Base-by-base conservation (phyloP, 2,797 vertebrate genomes). In the Enteromius treurensis region DNA sequence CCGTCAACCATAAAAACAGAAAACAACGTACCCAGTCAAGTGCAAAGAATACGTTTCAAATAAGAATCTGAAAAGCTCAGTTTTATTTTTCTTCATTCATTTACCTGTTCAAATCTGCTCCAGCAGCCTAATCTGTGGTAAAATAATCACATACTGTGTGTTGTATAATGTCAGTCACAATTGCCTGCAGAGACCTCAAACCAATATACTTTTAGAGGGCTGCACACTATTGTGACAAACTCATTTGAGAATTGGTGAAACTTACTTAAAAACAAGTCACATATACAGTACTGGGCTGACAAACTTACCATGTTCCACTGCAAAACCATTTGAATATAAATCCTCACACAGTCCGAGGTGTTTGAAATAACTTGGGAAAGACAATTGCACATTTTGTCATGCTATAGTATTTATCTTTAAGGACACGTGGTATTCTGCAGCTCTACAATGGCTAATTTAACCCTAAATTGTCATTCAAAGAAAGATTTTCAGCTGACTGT, bases 1-100 rank as follows among this genome's bases (percentile, higher is more conserved):
- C 62, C 73, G 11, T 74, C 83, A 77, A n/a, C 49, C 78, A 45
- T 75, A 51, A 82, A 78, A 55, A 42, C 34, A 70, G 62, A 82
- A 84, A 76, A 84, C 42, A 79, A 70, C 55, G 9, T 58, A 65
- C 55, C 40, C n/a, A 45, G 32, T 40, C 64, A 15, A 42, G 73
- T 49, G 49, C 53, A 51, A 47, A 37, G 6, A 45, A 62, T 49
- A 10, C 13, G 14, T 75, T 65, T 68, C 8, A 53, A 29, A 75
- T 53, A 73, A 75, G n/a, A 75, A 45, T 55, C 58, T 77, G 1
- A 77, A 80, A 77, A 65, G 70, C 75, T 68, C 21, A 55, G 55
- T 64, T 68, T 47, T 21, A 26, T 47, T 75, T 29, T n/a, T 11
- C 5, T 21, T 49, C 11, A 21, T 45, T 5, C 19, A 26, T 3